phyloP scores from a whole-genome alignment of 2,113 vertebrate species.

The Sigmodon hispidus region DNA sequence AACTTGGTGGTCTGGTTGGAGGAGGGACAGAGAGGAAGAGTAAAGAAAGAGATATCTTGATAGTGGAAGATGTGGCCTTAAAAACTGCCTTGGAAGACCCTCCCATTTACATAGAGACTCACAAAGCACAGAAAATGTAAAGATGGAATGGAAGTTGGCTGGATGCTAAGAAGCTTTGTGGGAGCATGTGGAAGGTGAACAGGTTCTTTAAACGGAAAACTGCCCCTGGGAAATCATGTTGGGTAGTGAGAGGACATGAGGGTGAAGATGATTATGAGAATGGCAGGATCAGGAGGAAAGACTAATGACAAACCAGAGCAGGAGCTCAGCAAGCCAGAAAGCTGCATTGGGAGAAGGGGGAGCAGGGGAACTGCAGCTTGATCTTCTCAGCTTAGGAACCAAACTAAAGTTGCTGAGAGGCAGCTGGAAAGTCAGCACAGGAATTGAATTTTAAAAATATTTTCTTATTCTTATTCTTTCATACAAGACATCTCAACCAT shows the following conservation, averaged over 20 bases:
- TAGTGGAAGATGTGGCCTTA: background rate
- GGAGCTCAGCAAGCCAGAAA: background rate
- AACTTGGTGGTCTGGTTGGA: too few relatives aligned
- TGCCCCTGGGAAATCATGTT: fast-evolving
- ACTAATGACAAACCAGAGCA: background rate
- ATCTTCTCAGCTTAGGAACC: background rate
- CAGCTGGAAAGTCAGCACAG: too few relatives aligned
- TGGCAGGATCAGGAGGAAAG: background rate
- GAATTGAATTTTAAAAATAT: background rate
- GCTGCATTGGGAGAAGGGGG: background rate
- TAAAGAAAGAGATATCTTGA: too few relatives aligned
- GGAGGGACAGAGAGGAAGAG: too few relatives aligned
- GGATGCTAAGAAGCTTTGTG: background rate
- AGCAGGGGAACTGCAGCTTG: background rate
- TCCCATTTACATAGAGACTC: background rate
- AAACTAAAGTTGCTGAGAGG: background rate
- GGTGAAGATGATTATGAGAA: background rate
- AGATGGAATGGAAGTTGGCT: background rate
- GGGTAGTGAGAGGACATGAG: background rate
- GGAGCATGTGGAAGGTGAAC: fast-evolving
- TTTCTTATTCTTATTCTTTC: too few relatives aligned
- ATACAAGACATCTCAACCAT: too few relatives aligned
- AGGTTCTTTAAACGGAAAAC: background rate
- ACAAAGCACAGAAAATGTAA: background rate
- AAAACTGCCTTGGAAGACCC: background rate